A percentile compares a stretch with the other conserved stretches of the same genome.
Conservation (phyloP, 2,113 vertebrate species). For the Phoxinus phoxinus region DNA sequence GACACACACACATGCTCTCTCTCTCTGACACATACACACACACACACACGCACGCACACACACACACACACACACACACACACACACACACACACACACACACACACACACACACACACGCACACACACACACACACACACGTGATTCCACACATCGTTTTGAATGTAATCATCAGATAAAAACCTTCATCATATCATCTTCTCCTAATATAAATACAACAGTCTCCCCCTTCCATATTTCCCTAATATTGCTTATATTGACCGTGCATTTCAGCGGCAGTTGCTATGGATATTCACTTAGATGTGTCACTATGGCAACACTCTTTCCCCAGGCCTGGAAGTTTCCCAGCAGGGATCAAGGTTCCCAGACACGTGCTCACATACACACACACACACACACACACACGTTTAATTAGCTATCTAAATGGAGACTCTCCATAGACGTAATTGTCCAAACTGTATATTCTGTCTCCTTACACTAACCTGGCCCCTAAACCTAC, state of each 20-base stretch:
- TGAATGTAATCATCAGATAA: background rate
- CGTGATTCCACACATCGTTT: background rate
- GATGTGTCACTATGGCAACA: constrained; percentile 77
- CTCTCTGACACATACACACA: no score
- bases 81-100: no score
- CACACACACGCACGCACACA: no score
- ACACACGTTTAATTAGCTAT: background rate
- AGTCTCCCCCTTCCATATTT: constrained; percentile 16
- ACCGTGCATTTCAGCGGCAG: constrained; percentile 59
- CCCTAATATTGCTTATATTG: constrained; percentile 47
- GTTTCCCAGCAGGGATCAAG: constrained; percentile 58
- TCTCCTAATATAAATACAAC: background rate
- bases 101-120: background rate
- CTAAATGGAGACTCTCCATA: no score
- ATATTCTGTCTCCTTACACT: no score
- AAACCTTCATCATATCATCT: background rate
- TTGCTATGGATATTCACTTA: constrained; percentile 79
- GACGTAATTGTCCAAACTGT: no score
- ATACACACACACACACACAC: constrained; percentile 20
- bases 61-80: no score
- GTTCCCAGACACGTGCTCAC: constrained; percentile 17
- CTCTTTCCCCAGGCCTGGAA: constrained; percentile 69
- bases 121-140: background rate
- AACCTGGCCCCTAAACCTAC: no score
- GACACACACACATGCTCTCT: no score